These are phyloP conservation scores for Drosophila neoperkinsi DNA, from an alignment of 2,888 invertebrate genomes.

Conservation along the genomic window DNA sequence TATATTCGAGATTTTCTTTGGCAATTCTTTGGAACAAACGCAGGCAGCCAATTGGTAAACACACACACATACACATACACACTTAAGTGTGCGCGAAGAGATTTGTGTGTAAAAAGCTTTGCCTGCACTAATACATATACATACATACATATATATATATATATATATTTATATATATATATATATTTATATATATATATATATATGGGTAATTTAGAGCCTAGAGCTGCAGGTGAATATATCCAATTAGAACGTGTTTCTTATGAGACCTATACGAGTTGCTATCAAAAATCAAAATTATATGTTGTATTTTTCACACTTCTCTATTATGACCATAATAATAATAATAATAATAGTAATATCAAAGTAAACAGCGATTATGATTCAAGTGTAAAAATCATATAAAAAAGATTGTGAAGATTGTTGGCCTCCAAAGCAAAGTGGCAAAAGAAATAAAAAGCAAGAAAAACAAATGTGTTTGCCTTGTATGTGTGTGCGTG, in stretches of 20 bases:
- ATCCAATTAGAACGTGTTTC: constrained; percentile 14
- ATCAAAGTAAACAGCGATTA: constrained; percentile 56
- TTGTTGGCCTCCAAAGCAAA: constrained; percentile 56
- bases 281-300: constrained; percentile 2
- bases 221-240: constrained; percentile 11
- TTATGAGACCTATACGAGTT: neutral
- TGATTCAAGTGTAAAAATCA: constrained; percentile 45
- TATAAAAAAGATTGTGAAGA: constrained; percentile 26
- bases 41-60: constrained; percentile 33
- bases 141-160: neutral
- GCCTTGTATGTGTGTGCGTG: neutral
- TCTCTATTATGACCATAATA: constrained; percentile 19
- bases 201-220: constrained; percentile 17
- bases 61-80: constrained; percentile 20
- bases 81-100: constrained; percentile 51
- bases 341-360: constrained; percentile 32
- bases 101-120: constrained; percentile 54
- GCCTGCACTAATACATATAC: constrained; percentile 1
- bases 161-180: neutral
- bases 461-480: constrained; percentile 19
- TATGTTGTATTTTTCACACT: constrained; percentile 32
- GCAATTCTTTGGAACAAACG: constrained; percentile 71
- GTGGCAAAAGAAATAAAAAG: constrained; percentile 7
- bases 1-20: constrained; percentile 64
- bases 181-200: neutral